Base-by-base conservation (phyloP, 1,140 invertebrate species). In the Arctopsyche grandis region DNA sequence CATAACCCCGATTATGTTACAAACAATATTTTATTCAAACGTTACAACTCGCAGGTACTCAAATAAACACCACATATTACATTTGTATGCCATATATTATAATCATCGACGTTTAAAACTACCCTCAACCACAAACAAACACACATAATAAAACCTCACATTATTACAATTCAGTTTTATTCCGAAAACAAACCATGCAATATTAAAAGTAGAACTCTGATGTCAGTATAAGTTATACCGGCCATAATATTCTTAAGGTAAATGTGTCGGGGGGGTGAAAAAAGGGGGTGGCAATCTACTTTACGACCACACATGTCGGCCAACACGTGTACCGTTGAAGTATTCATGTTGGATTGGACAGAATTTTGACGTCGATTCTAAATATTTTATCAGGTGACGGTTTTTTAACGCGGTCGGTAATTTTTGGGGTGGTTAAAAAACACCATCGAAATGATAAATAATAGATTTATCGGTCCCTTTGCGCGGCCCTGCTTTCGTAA, bases 401-500 rank as follows among this genome's bases (percentile, higher is more conserved):
- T 38, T 38, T 38, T 38, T 38, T 38, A 38, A 38, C 29, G 29
- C 16, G 48, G 3, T 16, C 16, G 16, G 48, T 52, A 52, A 14
- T 52, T 52, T 52, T 16, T 52, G 48, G 3, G 4, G 12, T 52
- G 48, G 16, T 3, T 5, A 52, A 52, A 14, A 12, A 38, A 38
- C 3, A 12, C 48, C 44, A 12, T 52, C 48, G 48, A 52, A 14
- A 52, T 38, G 7, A 38, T 38, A 7, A 38, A 38, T 38, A 38
- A 16, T 56, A 16, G 1, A n/a, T 56, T 56, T 56, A n/a, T 16
- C 52, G 52, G 14, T n/a, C 1, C 10, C 14, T 1, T 3, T 7
- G 63, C 21, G 9, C 73, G 43, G 29, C 69, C 58, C 29, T 69
- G 70, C 16, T 56, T 38, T 22, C 44, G 9, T 81, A 81, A 79